These are phyloP conservation scores for Drosophila neocordata DNA, from an alignment of 1,140 invertebrate species.

Conservation along the genomic window DNA sequence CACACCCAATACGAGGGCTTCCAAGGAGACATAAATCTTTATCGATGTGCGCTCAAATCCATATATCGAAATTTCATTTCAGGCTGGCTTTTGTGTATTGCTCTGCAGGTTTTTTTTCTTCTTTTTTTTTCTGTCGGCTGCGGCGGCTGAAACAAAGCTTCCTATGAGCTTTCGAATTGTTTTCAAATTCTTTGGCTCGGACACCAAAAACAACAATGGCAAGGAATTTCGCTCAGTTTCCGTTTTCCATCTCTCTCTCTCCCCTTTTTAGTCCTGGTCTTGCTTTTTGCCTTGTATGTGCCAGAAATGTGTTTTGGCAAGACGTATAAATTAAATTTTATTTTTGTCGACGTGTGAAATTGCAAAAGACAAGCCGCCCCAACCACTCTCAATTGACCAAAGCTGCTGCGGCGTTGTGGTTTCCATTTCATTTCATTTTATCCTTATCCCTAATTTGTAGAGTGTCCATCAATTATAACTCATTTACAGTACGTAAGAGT, in stretches of 20 bases:
- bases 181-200: constrained; percentile 58
- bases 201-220: constrained; percentile 40
- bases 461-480: constrained; percentile 17
- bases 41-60: constrained; percentile 64
- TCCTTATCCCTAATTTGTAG: constrained; percentile 6
- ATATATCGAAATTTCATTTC: constrained; percentile 63
- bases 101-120: constrained; percentile 24
- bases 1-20: constrained; percentile 37
- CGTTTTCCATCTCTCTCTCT: background rate
- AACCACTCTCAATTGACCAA: background rate
- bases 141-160: constrained; percentile 38
- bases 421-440: constrained; percentile 8
- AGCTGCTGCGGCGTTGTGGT: background rate
- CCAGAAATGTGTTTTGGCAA: constrained; percentile 53
- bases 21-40: constrained; percentile 61
- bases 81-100: constrained; percentile 44
- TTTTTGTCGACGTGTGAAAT: constrained; percentile 62
- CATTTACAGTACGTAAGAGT: background rate
- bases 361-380: constrained; percentile 43
- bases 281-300: background rate
- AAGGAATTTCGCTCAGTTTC: background rate
- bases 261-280: background rate
- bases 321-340: constrained; percentile 64
- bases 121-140: constrained; percentile 18
- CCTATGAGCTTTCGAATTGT: constrained; percentile 40